Conservation (phyloP, 2,113 vertebrate genomes). For the Anarrhichthys ocellatus region DNA sequence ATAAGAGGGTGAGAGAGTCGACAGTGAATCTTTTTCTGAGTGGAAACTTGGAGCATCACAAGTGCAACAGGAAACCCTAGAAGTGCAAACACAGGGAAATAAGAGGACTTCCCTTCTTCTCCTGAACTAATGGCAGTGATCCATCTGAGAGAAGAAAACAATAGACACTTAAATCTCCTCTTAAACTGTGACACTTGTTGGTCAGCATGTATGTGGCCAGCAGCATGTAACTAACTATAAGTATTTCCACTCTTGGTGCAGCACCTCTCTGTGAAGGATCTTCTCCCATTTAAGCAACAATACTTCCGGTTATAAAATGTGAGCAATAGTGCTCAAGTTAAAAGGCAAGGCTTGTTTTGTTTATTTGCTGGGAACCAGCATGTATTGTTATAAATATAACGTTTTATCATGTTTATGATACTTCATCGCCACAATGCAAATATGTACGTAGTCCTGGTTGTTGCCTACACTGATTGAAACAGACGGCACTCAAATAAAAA, state of each 20-base stretch:
- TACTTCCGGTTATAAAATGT: background rate
- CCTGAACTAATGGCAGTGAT: constrained; percentile 37
- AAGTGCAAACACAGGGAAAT: constrained; percentile 76
- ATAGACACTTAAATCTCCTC: constrained; percentile 24
- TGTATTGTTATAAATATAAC: background rate
- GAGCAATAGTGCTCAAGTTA: background rate
- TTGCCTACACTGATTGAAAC: background rate
- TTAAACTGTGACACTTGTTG: constrained; percentile 10
- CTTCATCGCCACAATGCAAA: background rate
- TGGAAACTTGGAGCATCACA: constrained; percentile 47
- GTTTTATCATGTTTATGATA: background rate
- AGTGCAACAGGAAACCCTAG: constrained; percentile 72
- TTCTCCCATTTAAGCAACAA: background rate
- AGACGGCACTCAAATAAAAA: background rate
- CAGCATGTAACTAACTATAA: background rate
- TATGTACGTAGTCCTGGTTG: background rate
- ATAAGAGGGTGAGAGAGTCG: constrained; percentile 24
- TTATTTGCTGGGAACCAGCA: background rate
- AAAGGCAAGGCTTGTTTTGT: background rate
- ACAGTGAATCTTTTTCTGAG: constrained; percentile 25
- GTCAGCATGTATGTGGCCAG: constrained; percentile 47
- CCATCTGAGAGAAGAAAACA: constrained; percentile 52
- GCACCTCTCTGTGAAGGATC: background rate
- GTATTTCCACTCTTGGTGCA: constrained; percentile 13
- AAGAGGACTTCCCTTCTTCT: constrained; percentile 73